Conservation (phyloP, 37 sponge, comb jelly and placozoan genomes). For the Ianthella basta region DNA sequence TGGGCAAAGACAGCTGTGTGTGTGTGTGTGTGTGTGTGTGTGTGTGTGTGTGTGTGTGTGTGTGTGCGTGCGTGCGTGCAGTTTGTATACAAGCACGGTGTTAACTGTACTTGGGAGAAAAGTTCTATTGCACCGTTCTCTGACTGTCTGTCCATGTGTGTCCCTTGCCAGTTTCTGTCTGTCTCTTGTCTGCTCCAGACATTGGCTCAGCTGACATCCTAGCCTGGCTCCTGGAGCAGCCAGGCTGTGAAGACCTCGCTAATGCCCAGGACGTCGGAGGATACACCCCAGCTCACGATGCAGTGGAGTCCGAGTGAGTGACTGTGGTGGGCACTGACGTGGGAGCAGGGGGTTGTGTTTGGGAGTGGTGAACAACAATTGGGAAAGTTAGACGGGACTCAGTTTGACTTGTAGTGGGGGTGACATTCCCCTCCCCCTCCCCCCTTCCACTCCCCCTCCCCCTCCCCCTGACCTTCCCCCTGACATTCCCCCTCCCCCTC, state of each 20-base stretch:
- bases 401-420: no score
- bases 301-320: constrained; percentile 70
- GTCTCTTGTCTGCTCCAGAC: no score
- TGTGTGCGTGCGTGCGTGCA: background rate
- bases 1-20: background rate
- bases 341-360: background rate
- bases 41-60: constrained; percentile 15
- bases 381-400: no score
- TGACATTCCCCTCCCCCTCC: background rate
- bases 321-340: background rate
- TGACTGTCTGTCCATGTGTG: constrained; percentile 12
- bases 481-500: background rate
- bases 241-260: constrained; percentile 43
- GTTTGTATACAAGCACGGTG: no score
- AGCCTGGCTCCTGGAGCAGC: constrained; percentile 55
- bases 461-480: background rate
- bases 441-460: background rate
- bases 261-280: constrained; percentile 53
- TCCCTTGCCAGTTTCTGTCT: no score
- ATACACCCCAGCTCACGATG: constrained; percentile 85
- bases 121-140: no score
- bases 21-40: constrained; percentile 27
- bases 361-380: background rate
- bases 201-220: constrained; percentile 63
- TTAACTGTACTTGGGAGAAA: no score